Base-by-base conservation (phyloP, 1,140 invertebrate species). In the Drosophila virilis region DNA sequence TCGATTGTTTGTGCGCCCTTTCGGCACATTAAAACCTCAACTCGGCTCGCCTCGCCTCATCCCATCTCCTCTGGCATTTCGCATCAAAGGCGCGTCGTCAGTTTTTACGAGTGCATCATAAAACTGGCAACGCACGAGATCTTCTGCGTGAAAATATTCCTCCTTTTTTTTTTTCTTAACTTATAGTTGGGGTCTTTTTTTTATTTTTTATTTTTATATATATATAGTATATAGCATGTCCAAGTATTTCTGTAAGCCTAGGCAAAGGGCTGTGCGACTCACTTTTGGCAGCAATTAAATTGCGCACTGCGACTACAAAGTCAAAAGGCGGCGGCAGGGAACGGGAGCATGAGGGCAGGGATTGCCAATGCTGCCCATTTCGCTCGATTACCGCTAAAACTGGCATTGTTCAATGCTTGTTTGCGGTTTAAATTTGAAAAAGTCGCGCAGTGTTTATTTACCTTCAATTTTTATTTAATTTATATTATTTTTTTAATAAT, bases 101-200 rank as follows among this genome's bases (percentile, higher is more conserved):
- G 82, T 78, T 86, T 86, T 86, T 86, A 86, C 86, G 83, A 78
- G 76, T 89, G 84, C 79, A 77, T 86, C 83, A 72, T 86, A 86
- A 86, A 86, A 86, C 57, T 57, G 76, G 70, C 46, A 86, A 82
- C 82, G 80, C 73, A 69, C 74, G 69, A 80, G 66, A 80, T 15
- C 46, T 48, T 46, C 59, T 71, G 74, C 76, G 69, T 68, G 67
- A 73, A 79, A 85, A 88, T 82, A 78, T 78, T 82, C 71, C 78
- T 68, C 51, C 46, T 59, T 59, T 67, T 78, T 73, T 51, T 52
- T 59, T 59, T 73, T 64, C 46, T 48, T 48, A 22, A 28, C 46
- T 48, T 22, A 48, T 48, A 28, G 46, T 48, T 48, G 46, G 28
- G 46, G 46, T 48, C 12, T 48, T 28, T 17, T 17, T 43, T 60